phyloP scores from a whole-genome alignment of 2,888 invertebrate genomes.

The Lasius fuliginosus region DNA sequence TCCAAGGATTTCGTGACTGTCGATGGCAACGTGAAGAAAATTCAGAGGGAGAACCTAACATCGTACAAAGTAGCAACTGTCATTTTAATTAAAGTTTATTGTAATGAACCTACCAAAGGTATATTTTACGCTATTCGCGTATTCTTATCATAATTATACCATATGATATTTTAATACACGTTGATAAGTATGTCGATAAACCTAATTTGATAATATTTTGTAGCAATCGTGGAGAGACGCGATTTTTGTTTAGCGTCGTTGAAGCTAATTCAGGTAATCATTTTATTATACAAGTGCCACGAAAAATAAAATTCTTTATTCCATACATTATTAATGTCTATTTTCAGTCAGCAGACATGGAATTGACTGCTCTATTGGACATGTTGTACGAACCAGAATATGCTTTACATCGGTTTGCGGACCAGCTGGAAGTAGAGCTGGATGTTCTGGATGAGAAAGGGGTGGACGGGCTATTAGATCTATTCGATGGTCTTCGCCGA shows the following conservation, averaged over 20 bases:
- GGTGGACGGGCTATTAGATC: conserved; percentile 88
- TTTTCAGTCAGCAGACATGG: conserved; percentile 91
- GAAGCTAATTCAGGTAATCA: conserved; percentile 91
- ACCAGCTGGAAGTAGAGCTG: conserved; percentile 89
- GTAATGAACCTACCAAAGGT: conserved; percentile 88
- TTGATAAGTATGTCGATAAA: background rate
- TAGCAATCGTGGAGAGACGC: conserved; percentile 88
- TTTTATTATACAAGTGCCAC: background rate
- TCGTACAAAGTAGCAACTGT: conserved; percentile 94
- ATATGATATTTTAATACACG: conserved; percentile 25
- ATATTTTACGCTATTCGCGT: background rate
- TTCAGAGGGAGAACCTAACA: conserved; percentile 90
- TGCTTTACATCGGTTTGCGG: conserved; percentile 88
- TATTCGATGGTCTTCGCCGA: conserved; percentile 89
- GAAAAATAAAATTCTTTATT: background rate
- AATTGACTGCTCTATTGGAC: conserved; percentile 90
- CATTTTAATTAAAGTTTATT: conserved; percentile 92
- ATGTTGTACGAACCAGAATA: conserved; percentile 90
- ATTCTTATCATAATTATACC: background rate
- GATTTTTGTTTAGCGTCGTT: conserved; percentile 94
- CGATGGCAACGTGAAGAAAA: conserved; percentile 82
- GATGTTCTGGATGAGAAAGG: conserved; percentile 88
- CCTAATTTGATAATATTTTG: conserved; percentile 75
- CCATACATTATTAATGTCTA: background rate
- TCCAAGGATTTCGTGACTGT: conserved; percentile 84